Base-by-base conservation (phyloP, 1,140 invertebrate species). In the Drosophila nasuta region DNA sequence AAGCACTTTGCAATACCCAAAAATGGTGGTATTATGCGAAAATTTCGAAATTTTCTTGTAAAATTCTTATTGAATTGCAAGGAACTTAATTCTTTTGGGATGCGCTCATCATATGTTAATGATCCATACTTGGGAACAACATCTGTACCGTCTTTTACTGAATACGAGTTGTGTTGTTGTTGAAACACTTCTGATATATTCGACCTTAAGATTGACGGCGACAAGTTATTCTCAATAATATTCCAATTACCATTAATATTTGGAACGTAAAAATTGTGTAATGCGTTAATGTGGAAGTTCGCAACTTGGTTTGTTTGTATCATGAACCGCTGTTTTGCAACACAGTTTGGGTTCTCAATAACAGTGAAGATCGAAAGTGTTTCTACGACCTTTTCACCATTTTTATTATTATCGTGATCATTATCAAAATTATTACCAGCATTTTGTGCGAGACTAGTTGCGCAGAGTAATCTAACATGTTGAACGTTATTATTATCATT, bases 241-340 rank as follows among this genome's bases (percentile, higher is more conserved):
- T 95, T 94, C 91, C 93, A 94, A 77, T 94, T 94, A 56, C 96
- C 96, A 93, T 96, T 96, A 13, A 96, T 93, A 78, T 94, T 93
- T 58, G 92, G 79, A 68, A 93, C 81, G 52, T 83, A 93, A 54
- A 71, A 91, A 68, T 93, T 93, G 60, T 93, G 93, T 28, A 93
- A 78, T 3, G 79, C 80, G 64, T 92, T 75, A 13, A 93, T 82
- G 54, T 93, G 93, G 66, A 80, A 86, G 58, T 82, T 73, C 3
- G 79, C 88, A 5, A 92, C 81, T 48, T 89, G 60, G 25, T 82
- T 83, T 8, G 91, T 90, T 65, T 87, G 80, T 33, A 82, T 60
- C 35, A 90, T 73, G 52, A 89, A 93, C 5, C 81, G 62, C 33
- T 80, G 8, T 20, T 86, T 93, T 30, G 92, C 93, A 11, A 92